These are phyloP conservation scores for Megaceryle maxima DNA, from an alignment of 2,113 vertebrate species.

Conservation along the genomic window DNA sequence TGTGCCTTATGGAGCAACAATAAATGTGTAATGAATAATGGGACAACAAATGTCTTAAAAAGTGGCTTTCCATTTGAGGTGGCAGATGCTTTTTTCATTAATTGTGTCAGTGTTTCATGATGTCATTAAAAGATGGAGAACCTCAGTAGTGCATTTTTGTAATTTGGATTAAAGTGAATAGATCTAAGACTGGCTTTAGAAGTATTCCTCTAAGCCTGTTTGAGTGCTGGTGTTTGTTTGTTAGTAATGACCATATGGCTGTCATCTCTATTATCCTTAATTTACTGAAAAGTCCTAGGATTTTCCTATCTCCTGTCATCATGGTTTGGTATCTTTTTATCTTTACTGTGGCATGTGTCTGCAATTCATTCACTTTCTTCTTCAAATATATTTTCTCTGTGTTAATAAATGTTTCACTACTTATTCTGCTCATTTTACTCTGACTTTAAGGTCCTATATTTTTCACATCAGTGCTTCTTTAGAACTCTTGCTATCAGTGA, in stretches of 20 bases:
- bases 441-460: not conserved
- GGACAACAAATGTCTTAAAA: not conserved
- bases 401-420: not conserved
- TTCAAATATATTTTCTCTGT: not conserved
- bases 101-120: not conserved
- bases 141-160: not conserved
- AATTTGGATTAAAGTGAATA: not conserved
- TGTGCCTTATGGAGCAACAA: not conserved
- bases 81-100: not conserved
- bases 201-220: not conserved
- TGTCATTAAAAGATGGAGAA: not conserved
- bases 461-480: not conserved
- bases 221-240: not conserved
- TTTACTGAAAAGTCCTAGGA: not conserved
- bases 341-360: not conserved
- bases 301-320: not conserved
- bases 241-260: not conserved
- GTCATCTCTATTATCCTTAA: not conserved
- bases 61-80: not conserved
- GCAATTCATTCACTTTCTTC: not conserved
- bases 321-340: not conserved
- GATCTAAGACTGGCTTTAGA: not conserved
- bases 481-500: not conserved
- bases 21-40: accelerated
- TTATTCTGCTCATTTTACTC: not conserved